Evolutionary conservation across 2,888 invertebrate species (phyloP), one percentile per base, ranked within the genome.

Genomic region (Mechanitis messenoides): DNA sequence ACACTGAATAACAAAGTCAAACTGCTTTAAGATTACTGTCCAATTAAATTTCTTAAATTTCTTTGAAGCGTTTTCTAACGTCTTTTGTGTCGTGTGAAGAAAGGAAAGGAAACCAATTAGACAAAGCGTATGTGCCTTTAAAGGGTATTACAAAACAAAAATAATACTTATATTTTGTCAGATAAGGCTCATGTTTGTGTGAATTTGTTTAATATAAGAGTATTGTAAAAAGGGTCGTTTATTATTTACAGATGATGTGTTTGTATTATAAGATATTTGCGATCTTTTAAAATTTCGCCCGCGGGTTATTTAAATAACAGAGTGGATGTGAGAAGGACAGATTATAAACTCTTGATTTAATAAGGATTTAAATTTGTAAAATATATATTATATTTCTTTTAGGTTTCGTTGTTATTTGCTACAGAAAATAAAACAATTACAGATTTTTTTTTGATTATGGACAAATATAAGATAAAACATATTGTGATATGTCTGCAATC

Each of bases 111-210:
- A 50, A 50, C 50, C 50, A 31, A 50, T 50, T 50, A 50, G 12
- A 28, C n/a, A 62, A 56, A 42, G 56, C 38, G 33, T 55, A n/a
- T 56, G 45, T 56, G 45, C 45, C 42, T 56, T 6, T 56, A 45
- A 45, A 54, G 46, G 9, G 46, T 28, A 50, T 7, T 11, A 3
- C 9, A 31, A 28, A 4, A 31, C 31, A 31, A 50, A 50, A 50
- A 50, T 50, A 31, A 7, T 3, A 31, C 31, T 50, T 50, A 31
- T 50, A 47, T 50, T 9, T 31, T 31, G 5, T 0, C 9, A 6
- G 2, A 11, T 31, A 50, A 9, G 31, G 9, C 9, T 50, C 31
- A 50, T 50, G 31, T 50, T 50, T 50, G 28, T 9, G 42, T 42
- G 42, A 42, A 9, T 2, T 7, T 50, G 5, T 50, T 31, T 50